phyloP scores from a whole-genome alignment of 92 coral and sea anemone genomes.

The Phymanthus crucifer region DNA sequence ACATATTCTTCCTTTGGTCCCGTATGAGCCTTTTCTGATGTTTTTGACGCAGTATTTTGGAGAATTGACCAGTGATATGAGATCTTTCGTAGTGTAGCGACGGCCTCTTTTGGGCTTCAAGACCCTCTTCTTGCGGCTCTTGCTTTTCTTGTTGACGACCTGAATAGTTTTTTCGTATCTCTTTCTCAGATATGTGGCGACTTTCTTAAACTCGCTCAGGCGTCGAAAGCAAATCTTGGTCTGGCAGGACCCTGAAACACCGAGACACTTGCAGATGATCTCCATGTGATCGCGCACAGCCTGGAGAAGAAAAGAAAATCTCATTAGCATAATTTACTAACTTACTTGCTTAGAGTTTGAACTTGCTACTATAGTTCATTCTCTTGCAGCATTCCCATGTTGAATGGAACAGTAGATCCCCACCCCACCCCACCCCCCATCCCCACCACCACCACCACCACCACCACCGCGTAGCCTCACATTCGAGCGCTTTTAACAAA shows the following conservation, averaged over 20 bases:
- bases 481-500: too few species aligned
- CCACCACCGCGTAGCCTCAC: too few species aligned
- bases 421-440: too few species aligned
- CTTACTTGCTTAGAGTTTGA: background rate
- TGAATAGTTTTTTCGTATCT: slow-evolving; percentile 51
- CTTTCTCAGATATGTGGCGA: slow-evolving; percentile 53
- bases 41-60: slow-evolving; percentile 67
- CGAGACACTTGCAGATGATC: slow-evolving; percentile 81
- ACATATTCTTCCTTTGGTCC: slow-evolving; percentile 71
- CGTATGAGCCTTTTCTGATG: slow-evolving; percentile 51
- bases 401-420: too few species aligned
- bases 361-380: too few species aligned
- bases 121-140: slow-evolving; percentile 32
- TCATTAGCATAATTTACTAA: background rate
- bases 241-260: slow-evolving; percentile 73
- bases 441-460: too few species aligned
- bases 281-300: slow-evolving; percentile 82
- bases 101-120: slow-evolving; percentile 40
- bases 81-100: slow-evolving; percentile 51
- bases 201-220: slow-evolving; percentile 59
- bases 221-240: slow-evolving; percentile 77
- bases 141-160: slow-evolving; percentile 38
- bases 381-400: too few species aligned
- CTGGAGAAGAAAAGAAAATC: slow-evolving; percentile 40
- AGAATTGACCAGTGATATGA: slow-evolving; percentile 54